Conservation (phyloP, 2,797 vertebrate genomes). For the Lutjanus argentimaculatus region DNA sequence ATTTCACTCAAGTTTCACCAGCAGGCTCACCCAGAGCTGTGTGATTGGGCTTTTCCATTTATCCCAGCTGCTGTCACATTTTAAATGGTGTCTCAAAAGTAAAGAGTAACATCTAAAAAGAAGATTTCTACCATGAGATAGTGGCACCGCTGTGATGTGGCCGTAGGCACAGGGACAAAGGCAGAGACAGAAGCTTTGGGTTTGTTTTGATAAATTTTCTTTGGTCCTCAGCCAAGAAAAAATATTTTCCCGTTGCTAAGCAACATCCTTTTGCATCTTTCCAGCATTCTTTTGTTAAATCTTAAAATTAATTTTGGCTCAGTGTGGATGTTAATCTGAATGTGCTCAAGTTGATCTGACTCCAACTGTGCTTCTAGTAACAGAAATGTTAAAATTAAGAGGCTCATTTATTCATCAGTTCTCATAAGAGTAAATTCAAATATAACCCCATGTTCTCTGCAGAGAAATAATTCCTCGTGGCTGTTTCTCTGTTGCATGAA, state of each 20-base stretch:
- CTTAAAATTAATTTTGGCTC: conserved; percentile 33
- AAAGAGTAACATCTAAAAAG: conserved; percentile 6
- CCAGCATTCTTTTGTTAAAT: conserved; percentile 47
- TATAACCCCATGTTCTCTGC: conserved; percentile 2
- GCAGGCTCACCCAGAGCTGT: neutral
- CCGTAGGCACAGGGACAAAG: conserved; percentile 36
- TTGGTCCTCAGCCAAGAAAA: conserved; percentile 35
- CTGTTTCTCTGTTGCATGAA: conserved; percentile 20
- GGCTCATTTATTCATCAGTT: neutral
- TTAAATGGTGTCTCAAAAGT: conserved; percentile 4
- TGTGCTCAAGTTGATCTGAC: conserved; percentile 22
- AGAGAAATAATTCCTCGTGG: neutral
- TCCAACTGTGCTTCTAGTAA: conserved; percentile 8
- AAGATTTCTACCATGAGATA: conserved; percentile 12
- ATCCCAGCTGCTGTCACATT: conserved; percentile 8
- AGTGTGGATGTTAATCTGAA: conserved; percentile 22
- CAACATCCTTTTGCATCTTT: conserved; percentile 57
- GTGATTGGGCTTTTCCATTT: conserved; percentile 4
- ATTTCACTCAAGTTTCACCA: conserved; percentile 24
- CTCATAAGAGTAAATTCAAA: neutral
- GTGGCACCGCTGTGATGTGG: conserved; percentile 16
- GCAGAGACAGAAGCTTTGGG: conserved; percentile 42
- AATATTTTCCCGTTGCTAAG: conserved; percentile 50
- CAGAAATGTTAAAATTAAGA: conserved; percentile 16
- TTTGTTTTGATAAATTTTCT: conserved; percentile 53